Conservation (phyloP, 1,140 invertebrate genomes). For the Thaumatotibia leucotreta region DNA sequence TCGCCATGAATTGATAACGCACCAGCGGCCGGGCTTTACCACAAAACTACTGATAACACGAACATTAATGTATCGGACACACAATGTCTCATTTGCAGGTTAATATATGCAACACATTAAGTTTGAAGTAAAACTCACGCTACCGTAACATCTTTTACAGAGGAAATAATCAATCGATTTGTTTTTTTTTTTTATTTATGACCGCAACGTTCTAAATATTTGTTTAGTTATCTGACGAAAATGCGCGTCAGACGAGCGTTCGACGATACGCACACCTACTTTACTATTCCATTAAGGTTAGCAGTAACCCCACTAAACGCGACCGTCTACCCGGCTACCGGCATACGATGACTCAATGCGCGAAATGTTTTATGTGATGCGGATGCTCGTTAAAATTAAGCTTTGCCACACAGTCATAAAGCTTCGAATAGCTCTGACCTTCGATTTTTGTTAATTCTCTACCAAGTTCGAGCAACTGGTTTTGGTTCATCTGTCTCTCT, state of each 20-base stretch:
- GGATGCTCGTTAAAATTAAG: constrained; percentile 16
- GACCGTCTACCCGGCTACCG: constrained; percentile 60
- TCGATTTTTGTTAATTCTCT: constrained; percentile 45
- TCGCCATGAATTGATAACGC: constrained; percentile 44
- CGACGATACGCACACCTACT: constrained; percentile 47
- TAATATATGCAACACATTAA: constrained; percentile 50
- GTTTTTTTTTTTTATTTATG: background rate
- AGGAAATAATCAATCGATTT: background rate
- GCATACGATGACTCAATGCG: constrained; percentile 31
- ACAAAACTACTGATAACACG: constrained; percentile 52
- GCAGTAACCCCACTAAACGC: constrained; percentile 46
- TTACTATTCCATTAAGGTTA: constrained; percentile 59
- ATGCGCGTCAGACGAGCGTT: constrained; percentile 34
- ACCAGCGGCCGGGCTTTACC: constrained; percentile 26
- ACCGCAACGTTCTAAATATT: background rate
- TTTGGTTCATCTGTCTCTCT: constrained; percentile 48
- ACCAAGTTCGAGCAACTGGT: constrained; percentile 70
- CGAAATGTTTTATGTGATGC: constrained; percentile 41
- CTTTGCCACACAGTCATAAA: background rate
- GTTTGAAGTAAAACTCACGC: constrained; percentile 13
- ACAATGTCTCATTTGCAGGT: constrained; percentile 37
- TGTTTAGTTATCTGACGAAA: constrained; percentile 25
- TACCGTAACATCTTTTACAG: background rate
- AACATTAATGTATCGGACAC: constrained; percentile 34
- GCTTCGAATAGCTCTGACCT: background rate